Conservation (phyloP, 1,140 invertebrate genomes). For the Cryptotermes secundus region DNA sequence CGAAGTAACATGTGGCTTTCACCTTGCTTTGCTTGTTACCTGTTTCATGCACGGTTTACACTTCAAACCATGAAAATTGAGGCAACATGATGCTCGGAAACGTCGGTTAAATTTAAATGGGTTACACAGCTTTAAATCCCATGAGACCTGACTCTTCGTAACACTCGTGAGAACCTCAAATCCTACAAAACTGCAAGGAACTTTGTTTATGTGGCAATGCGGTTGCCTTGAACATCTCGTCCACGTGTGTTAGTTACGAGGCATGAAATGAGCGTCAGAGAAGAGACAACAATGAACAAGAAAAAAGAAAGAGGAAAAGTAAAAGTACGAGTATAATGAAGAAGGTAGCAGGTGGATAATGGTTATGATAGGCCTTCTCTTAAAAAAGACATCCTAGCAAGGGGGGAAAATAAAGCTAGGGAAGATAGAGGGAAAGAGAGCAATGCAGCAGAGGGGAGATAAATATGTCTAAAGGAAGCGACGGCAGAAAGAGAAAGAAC, state of each 20-base stretch:
- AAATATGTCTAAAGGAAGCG: background rate
- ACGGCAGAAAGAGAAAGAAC: background rate
- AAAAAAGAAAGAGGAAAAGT: background rate
- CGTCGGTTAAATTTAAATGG: no score
- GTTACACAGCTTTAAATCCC: no score
- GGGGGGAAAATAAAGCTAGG: background rate
- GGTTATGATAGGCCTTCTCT: background rate
- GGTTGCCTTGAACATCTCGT: background rate
- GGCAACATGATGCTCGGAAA: no score
- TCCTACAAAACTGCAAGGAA: no score
- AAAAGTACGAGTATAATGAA: background rate
- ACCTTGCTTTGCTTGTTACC: no score
- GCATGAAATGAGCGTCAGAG: background rate
- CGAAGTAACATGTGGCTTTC: no score
- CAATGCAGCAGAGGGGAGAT: background rate
- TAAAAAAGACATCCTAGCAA: conserved; percentile 11
- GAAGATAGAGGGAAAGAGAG: background rate
- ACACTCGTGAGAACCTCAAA: no score
- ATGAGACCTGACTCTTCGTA: no score
- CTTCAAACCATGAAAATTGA: no score
- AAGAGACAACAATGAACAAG: background rate
- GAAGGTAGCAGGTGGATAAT: conserved; percentile 11
- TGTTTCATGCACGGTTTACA: no score
- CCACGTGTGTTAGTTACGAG: conserved; percentile 11
- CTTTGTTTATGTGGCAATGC: no score